Conservation (phyloP, 2,888 invertebrate genomes). For the Nezara viridula region DNA sequence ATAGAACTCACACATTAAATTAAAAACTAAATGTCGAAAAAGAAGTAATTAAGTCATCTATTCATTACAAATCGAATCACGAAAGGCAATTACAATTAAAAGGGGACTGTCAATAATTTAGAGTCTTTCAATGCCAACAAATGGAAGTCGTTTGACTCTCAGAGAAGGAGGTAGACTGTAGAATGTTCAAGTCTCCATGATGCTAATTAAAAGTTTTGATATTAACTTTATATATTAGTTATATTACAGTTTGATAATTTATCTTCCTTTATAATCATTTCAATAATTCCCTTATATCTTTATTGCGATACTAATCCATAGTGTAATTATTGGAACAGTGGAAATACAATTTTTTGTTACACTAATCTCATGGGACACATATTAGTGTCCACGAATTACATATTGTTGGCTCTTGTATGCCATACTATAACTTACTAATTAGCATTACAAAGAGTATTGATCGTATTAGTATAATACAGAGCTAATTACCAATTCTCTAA, state of each 20-base stretch:
- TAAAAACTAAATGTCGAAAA: background rate
- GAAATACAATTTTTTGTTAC: too few species aligned
- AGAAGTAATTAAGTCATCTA: constrained; percentile 14
- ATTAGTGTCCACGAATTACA: background rate
- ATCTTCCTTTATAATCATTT: background rate
- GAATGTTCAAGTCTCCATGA: background rate
- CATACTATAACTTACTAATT: background rate
- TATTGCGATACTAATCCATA: too few species aligned
- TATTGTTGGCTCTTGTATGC: background rate
- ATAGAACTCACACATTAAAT: background rate
- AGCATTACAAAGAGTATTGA: background rate
- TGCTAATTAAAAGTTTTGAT: background rate
- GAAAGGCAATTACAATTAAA: background rate
- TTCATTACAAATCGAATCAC: background rate
- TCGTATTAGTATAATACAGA: background rate
- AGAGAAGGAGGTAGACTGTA: background rate
- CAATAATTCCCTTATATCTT: too few species aligned
- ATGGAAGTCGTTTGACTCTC: background rate
- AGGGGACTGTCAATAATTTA: background rate
- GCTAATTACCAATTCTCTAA: background rate
- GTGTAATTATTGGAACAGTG: too few species aligned
- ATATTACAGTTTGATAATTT: background rate
- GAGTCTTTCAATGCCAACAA: background rate
- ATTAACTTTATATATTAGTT: background rate
- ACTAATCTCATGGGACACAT: too few species aligned